Evolutionary conservation across 2,113 vertebrate genomes (phyloP).

Genomic region (Pedionomus torquatus): DNA sequence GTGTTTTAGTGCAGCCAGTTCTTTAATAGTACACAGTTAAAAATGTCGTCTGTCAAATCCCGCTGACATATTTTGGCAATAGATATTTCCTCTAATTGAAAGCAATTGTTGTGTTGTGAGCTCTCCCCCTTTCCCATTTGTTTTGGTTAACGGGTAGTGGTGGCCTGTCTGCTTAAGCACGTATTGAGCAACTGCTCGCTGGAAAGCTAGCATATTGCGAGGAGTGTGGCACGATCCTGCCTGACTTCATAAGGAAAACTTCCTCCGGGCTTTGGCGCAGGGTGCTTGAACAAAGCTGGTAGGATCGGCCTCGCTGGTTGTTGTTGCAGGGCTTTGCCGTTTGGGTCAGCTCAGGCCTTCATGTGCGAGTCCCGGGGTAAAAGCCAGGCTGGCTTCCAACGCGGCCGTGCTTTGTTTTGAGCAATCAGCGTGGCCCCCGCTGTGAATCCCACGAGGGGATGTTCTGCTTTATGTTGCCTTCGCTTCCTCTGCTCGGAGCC

Average conservation of each 20-base stretch:
- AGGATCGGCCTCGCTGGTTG: not conserved
- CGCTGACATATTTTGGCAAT: conserved; percentile 34
- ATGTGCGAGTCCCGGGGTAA: not conserved
- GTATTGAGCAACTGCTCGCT: conserved; percentile 9
- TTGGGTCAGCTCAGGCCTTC: not conserved
- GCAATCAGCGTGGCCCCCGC: not conserved
- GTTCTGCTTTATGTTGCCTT: not conserved
- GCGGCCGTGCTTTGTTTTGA: conserved; percentile 11
- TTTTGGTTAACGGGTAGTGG: conserved; percentile 5
- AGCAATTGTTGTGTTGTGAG: conserved; percentile 47
- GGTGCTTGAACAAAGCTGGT: not conserved
- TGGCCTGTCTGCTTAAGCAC: conserved; percentile 19
- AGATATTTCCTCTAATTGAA: conserved; percentile 52
- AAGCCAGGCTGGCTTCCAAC: not conserved
- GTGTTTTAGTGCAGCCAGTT: not conserved
- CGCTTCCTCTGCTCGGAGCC: not conserved
- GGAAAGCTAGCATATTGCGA: not conserved
- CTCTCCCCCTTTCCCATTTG: conserved; percentile 25
- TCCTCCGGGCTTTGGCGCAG: not conserved
- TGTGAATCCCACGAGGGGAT: not conserved
- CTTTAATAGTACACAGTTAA: conserved; percentile 20
- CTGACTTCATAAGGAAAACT: not conserved
- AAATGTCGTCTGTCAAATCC: conserved; percentile 38
- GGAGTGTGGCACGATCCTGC: not conserved
- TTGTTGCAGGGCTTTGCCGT: not conserved